Evolutionary conservation across 2,888 invertebrate species (phyloP), one percentile per base, ranked within the genome.

Genomic region (Cosmia pyralina): DNA sequence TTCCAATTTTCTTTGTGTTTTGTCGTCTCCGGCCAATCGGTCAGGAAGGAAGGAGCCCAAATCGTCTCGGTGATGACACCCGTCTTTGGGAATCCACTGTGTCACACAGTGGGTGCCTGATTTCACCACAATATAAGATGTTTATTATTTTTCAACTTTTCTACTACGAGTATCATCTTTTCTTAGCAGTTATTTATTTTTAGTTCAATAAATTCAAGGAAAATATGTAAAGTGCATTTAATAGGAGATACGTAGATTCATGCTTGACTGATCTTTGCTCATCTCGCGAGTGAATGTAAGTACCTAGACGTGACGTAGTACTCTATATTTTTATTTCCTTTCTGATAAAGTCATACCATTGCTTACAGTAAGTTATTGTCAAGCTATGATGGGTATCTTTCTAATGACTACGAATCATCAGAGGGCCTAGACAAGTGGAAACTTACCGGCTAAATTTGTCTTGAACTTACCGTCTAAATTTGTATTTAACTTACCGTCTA

Each of bases 241-340:
- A 72, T 38, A 78, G n/a, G n/a, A 38, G 46, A 78, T 59, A 70
- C 11, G 48, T 46, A 72, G 64, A 50, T 74, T 80, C 46, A 65
- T 28, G 75, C 75, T 60, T 80, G 59, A 74, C 59, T 80, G 76
- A 44, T 34, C 19, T 79, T 72, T 34, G 10, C 53, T 64, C 79
- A 53, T 59, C 52, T 76, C 59, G 8, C 62, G 72, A 63, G n/a
- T 57, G 52, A 38, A 53, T 17, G 34, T 28, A 4, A 50, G 22
- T 7, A 62, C 13, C 10, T 34, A 44, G 19, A 22, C 10, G 22
- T 17, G 22, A 34, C 17, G 22, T n/a, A 38, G 15, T 44, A 41
- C 28, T 41, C 22, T 15, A 19, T 38, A 57, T n/a, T 62, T 71
- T 55, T 50, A 60, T 75, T 41, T n/a, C 17, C 4, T 38, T 75